Base-by-base conservation (phyloP, 2,888 invertebrate genomes). In the Aspidiotus destructor region DNA sequence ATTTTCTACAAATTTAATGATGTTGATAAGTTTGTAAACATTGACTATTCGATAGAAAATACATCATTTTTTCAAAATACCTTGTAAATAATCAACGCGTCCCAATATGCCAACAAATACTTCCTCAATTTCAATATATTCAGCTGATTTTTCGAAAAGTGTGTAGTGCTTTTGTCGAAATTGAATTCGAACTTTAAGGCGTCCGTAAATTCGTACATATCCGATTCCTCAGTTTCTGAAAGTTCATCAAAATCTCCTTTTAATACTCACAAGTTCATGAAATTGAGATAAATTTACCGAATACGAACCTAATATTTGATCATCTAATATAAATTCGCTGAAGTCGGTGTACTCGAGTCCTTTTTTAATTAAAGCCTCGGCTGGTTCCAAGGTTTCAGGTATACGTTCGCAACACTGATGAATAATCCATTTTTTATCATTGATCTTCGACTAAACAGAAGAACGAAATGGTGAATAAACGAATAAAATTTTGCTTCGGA, bases 331-430 rank as follows among this genome's bases (percentile, higher is more conserved):
- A n/a, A 48, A 48, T 6, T 48, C 42, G 41, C 41, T 82, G 58
- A 85, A 77, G 73, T 85, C 83, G 13, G 88, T 87, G 61, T 86
- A 83, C 70, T 81, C 76, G 6, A 90, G 78, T 0, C 89, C 89
- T 75, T 86, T 89, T 73, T 85, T 80, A n/a, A 89, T 78, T 44
- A 90, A 78, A 73, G 86, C 85, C 71, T 82, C 80, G 55, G 87
- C 86, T n/a, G 88, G 86, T 71, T 84, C 82, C 70, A 88, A 78
- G 55, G 84, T 84, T 74, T 86, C 86, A 0, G 89, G 88, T 70
- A 89, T 83, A 64, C 88, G 78, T 74, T 86, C 86, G 72, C 86
- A 80, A 75, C 89, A 89, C 77, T 90, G 89, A 74, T 86, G 85
- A n/a, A 89, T 80, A 55, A 88, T 86, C 89, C 89, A 89, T 42